These are phyloP conservation scores for Hydraecia micacea DNA, from an alignment of 2,888 invertebrate genomes.

Conservation along the genomic window DNA sequence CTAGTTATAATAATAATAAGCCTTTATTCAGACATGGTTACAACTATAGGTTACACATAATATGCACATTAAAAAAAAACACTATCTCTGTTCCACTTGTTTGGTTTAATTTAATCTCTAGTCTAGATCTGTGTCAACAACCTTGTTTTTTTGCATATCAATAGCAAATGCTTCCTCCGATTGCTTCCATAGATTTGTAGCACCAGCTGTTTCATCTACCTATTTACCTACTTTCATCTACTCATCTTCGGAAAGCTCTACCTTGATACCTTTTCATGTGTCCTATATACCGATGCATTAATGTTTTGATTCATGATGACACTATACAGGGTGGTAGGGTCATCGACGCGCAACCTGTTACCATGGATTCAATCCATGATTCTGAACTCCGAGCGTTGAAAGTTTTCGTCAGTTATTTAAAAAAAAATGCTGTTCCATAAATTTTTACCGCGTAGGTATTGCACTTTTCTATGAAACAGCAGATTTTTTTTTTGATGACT, in stretches of 20 bases:
- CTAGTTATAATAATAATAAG: neutral
- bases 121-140: neutral
- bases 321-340: too few species aligned
- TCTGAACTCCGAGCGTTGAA: too few species aligned
- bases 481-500: too few species aligned
- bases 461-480: too few species aligned
- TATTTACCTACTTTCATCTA: neutral
- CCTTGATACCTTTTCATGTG: neutral
- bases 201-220: neutral
- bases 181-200: neutral
- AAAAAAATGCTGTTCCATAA: too few species aligned
- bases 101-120: neutral
- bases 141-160: neutral
- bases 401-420: too few species aligned
- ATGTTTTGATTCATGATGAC: neutral
- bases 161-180: neutral
- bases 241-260: neutral
- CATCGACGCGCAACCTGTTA: too few species aligned
- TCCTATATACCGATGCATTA: neutral
- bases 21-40: neutral
- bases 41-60: neutral
- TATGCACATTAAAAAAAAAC: too few species aligned
- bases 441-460: too few species aligned
- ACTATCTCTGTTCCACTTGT: neutral
- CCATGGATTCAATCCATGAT: too few species aligned